Evolutionary conservation across 2,113 vertebrate genomes (phyloP), one percentile per base, ranked within the genome.

Genomic region (Trichomycterus rosablanca): DNA sequence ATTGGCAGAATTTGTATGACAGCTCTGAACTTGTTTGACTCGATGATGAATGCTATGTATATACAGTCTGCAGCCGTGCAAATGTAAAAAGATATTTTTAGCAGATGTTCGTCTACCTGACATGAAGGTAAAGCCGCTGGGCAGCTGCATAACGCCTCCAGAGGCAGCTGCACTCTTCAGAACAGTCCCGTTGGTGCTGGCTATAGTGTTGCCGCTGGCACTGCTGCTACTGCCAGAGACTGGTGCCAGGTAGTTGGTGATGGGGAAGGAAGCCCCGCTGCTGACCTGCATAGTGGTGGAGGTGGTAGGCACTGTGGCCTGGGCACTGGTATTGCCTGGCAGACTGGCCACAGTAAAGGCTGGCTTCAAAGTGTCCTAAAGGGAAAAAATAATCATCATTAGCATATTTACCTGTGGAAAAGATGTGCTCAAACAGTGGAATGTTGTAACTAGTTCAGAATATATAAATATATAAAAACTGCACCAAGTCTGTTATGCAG

Each of bases 211-310:
- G 67, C 87, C 81, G 2, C 26, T 19, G 20, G 76, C 83, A 77
- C 88, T 82, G 81, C 85, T 91, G 87, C 85, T 78, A 58, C 86
- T 89, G 83, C 88, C 91, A 58, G 93, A 94, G 68, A 90, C 89
- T 2, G 94, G 92, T 1, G 95, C 91, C 89, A 97, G 84, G 89
- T 97, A 99, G 87, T 94, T 98, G 74, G 94, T 99, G 89, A 99
- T 95, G 78, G 96, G 95, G 73, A 95, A 98, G 10, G 91, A 92
- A 7, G 90, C 79, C 32, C 95, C 91, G 0, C 92, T 96, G 92
- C 90, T 97, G 81, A 92, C 92, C 90, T 98, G 96, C 95, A 98
- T 95, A 82, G 92, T 94, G 76, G 94, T 95, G 60, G 93, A 95
- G 66, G 95, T 94, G 88, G 94, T 95, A 50, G 94, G 90, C 3